Percentiles rank a stretch among this genome's conserved stretches.
Conservation (phyloP, 1,140 invertebrate genomes). For the Drosophila ficusphila region DNA sequence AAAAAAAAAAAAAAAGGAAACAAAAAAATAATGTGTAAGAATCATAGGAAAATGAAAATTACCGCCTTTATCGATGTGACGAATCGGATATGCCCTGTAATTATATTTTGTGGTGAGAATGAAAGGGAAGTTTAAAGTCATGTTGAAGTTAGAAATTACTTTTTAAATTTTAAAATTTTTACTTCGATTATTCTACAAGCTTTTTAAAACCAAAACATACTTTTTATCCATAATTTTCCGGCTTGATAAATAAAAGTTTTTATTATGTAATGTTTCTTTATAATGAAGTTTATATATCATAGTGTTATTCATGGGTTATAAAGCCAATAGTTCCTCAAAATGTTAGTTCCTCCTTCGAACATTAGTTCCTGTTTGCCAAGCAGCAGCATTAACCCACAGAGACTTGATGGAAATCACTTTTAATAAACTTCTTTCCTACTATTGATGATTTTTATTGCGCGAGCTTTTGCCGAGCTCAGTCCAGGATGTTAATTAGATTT, state of each 20-base stretch:
- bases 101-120: slow-evolving; percentile 3
- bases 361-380: slow-evolving; percentile 31
- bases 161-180: too few relatives aligned
- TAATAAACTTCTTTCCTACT: slow-evolving; percentile 75
- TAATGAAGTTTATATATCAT: too few relatives aligned
- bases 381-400: slow-evolving; percentile 18
- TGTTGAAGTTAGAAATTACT: too few relatives aligned
- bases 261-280: too few relatives aligned
- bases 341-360: slow-evolving; percentile 13
- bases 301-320: slow-evolving; percentile 47
- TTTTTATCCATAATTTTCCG: too few relatives aligned
- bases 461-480: slow-evolving; percentile 56
- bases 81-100: slow-evolving; percentile 30
- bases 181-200: too few relatives aligned
- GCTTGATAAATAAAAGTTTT: too few relatives aligned
- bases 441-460: slow-evolving; percentile 78
- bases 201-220: too few relatives aligned
- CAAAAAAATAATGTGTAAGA: slow-evolving; percentile 10
- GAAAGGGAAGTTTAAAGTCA: too few relatives aligned
- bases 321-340: slow-evolving; percentile 61
- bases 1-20: slow-evolving; percentile 47
- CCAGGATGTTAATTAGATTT: slow-evolving; percentile 80
- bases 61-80: slow-evolving; percentile 14
- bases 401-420: slow-evolving; percentile 70
- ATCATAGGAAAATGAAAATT: slow-evolving; percentile 30